phyloP scores from a whole-genome alignment of 2,113 vertebrate genomes.

The Cervus canadensis region DNA sequence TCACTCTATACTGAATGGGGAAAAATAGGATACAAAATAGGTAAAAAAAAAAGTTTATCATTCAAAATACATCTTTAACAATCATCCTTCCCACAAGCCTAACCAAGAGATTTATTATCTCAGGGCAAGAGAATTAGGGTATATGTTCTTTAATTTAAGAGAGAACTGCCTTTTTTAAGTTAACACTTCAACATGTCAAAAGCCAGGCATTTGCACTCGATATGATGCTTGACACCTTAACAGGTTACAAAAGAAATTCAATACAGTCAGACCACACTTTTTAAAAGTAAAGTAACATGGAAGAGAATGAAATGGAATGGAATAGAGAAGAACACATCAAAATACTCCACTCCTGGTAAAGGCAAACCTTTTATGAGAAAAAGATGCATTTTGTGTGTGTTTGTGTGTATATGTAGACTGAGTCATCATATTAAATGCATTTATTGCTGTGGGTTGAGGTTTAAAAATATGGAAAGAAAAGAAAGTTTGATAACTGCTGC shows the following conservation, averaged over 20 bases:
- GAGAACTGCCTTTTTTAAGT: background rate
- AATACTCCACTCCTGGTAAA: background rate
- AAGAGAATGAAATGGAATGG: background rate
- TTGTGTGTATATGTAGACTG: background rate
- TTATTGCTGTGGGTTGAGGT: background rate
- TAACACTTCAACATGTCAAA: background rate
- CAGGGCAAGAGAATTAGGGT: background rate
- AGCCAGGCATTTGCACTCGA: background rate
- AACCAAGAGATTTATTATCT: background rate
- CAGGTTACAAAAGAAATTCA: background rate
- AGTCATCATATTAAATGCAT: background rate
- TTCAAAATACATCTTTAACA: background rate
- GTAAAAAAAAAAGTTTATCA: background rate
- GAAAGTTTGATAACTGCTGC: background rate
- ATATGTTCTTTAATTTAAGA: background rate
- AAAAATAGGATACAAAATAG: background rate
- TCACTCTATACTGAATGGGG: background rate
- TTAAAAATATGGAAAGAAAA: background rate
- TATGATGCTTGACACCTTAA: background rate
- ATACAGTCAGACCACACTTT: background rate
- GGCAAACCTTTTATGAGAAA: background rate
- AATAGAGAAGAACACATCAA: background rate
- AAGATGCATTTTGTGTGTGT: background rate
- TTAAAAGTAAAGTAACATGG: background rate
- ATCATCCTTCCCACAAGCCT: background rate